These are phyloP conservation scores for Lanistes nyassanus DNA, from an alignment of 1,140 invertebrate genomes.

Conservation along the genomic window DNA sequence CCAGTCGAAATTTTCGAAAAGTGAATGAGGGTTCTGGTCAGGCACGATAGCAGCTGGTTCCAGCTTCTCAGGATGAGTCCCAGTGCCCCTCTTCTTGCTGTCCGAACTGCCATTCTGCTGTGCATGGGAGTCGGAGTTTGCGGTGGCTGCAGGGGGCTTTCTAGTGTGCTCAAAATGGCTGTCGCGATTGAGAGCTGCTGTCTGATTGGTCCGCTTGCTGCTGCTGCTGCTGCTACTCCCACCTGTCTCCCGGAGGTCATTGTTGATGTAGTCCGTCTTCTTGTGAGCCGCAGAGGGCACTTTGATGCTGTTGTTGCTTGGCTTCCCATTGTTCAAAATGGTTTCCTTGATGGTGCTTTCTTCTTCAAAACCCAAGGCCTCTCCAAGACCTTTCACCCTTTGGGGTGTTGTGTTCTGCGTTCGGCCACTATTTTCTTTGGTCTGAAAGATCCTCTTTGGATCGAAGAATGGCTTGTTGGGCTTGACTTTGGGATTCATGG, in stretches of 20 bases:
- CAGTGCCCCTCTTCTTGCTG: slow-evolving; percentile 1
- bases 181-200: slow-evolving; percentile 30
- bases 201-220: slow-evolving; percentile 57
- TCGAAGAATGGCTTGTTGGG: slow-evolving; percentile 52
- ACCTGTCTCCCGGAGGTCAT: slow-evolving; percentile 53
- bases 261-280: slow-evolving; percentile 61
- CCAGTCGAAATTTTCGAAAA: slow-evolving; percentile 49
- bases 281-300: slow-evolving; percentile 44
- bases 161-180: slow-evolving; percentile 16
- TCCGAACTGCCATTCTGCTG: slow-evolving; percentile 15
- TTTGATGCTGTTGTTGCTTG: slow-evolving; percentile 43
- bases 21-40: slow-evolving; percentile 35
- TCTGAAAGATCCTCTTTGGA: slow-evolving; percentile 58
- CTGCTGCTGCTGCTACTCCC: slow-evolving; percentile 3
- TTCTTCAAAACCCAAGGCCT: slow-evolving; percentile 21
- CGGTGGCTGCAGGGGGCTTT: slow-evolving; percentile 30
- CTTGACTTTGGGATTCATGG: slow-evolving; percentile 25
- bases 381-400: slow-evolving; percentile 19
- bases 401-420: neutral
- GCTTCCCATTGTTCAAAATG: slow-evolving; percentile 59
- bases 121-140: slow-evolving; percentile 31
- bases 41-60: slow-evolving; percentile 11
- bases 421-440: slow-evolving; percentile 35
- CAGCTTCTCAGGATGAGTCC: slow-evolving; percentile 14
- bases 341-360: slow-evolving; percentile 22